These are phyloP conservation scores for Callyntrura sp. DNA, from an alignment of 2,888 invertebrate species.

Conservation along the genomic window DNA sequence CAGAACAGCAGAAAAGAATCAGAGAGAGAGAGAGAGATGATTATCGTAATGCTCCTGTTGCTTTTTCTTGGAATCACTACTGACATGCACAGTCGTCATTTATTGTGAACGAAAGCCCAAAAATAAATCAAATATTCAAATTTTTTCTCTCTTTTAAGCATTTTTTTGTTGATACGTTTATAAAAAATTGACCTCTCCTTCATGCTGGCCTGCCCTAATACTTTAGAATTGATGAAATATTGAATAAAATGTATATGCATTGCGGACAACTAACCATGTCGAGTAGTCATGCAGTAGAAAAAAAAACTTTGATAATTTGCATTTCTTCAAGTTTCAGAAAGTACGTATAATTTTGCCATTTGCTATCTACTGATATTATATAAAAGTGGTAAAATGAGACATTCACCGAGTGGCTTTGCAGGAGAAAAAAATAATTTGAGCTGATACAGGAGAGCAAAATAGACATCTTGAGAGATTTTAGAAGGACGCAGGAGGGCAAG, in stretches of 20 bases:
- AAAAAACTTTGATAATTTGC: conserved; percentile 9
- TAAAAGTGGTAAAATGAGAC: conserved; percentile 35
- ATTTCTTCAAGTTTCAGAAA: background rate
- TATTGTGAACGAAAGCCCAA: background rate
- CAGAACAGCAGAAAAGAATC: background rate
- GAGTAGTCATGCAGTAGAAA: background rate
- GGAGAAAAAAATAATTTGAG: background rate
- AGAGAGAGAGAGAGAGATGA: conserved; percentile 16
- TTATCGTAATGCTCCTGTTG: conserved; percentile 29
- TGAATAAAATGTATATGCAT: background rate
- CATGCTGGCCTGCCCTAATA: background rate
- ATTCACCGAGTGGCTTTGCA: background rate
- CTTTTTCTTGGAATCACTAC: conserved; percentile 9
- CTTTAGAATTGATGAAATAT: background rate
- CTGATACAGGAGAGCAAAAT: conserved; percentile 11
- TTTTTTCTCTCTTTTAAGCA: background rate
- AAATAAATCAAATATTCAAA: background rate
- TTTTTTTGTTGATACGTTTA: background rate
- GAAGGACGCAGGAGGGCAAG: conserved; percentile 29
- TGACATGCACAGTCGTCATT: background rate
- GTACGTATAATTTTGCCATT: too few relatives aligned
- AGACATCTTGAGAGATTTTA: background rate
- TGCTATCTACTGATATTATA: background rate
- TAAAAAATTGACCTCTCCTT: conserved; percentile 7
- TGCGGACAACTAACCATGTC: background rate